phyloP scores from a whole-genome alignment of 2,113 vertebrate genomes.

The Vicugna pacos region DNA sequence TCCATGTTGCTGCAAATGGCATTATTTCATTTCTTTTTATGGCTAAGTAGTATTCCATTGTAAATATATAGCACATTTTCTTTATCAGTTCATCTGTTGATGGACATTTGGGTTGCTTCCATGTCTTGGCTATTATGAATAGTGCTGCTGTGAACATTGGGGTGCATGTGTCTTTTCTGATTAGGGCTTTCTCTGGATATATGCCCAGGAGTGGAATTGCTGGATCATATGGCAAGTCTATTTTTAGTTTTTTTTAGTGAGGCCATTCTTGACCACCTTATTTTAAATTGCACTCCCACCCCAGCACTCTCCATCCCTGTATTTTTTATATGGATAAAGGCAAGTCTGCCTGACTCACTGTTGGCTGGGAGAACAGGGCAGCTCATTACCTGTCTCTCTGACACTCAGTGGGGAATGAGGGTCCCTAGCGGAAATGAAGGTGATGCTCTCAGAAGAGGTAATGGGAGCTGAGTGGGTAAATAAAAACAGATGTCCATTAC shows the following conservation, averaged over 20 bases:
- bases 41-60: too few species aligned
- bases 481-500: not conserved
- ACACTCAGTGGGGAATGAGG: not conserved
- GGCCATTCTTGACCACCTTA: not conserved
- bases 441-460: not conserved
- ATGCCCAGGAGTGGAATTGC: too few species aligned
- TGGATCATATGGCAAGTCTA: too few species aligned
- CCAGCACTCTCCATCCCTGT: not conserved
- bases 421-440: not conserved
- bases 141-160: too few species aligned
- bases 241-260: not conserved
- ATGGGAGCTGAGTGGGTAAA: not conserved
- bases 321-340: not conserved
- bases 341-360: not conserved
- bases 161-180: too few species aligned
- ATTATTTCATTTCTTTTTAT: too few species aligned
- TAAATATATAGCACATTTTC: too few species aligned
- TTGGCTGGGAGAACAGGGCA: not conserved
- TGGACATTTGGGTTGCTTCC: too few species aligned
- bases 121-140: too few species aligned
- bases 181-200: too few species aligned
- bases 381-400: not conserved
- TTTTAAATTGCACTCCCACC: not conserved
- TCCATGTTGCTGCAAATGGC: too few species aligned
- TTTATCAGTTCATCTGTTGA: too few species aligned